These are phyloP conservation scores for Metacarcinus magister DNA, from an alignment of 2,888 invertebrate species.

Conservation along the genomic window DNA sequence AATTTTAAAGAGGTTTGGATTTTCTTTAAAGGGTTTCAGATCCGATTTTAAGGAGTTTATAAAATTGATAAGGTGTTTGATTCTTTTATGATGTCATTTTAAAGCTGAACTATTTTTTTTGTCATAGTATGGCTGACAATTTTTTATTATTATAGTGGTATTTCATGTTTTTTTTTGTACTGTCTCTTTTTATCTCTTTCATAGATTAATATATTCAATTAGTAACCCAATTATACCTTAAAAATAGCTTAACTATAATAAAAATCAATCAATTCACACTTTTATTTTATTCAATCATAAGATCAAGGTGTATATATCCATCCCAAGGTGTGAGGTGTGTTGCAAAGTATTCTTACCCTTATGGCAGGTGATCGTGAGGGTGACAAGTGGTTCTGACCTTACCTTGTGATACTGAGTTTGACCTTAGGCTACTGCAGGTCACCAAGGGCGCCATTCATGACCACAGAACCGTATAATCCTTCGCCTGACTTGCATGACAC, in stretches of 20 bases:
- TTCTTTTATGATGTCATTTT: not conserved
- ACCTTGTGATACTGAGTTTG: not conserved
- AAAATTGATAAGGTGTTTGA: not conserved
- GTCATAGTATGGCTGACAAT: not conserved
- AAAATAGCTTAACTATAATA: no score
- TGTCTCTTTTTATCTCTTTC: no score
- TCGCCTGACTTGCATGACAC: not conserved
- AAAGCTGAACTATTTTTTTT: not conserved
- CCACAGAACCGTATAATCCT: not conserved
- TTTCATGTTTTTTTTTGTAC: no score
- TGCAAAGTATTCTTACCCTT: not conserved
- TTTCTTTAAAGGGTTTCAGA: not conserved
- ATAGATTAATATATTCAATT: no score
- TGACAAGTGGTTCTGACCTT: not conserved
- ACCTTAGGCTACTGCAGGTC: not conserved
- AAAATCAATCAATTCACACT: no score
- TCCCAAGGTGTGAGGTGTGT: not conserved
- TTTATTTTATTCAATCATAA: no score
- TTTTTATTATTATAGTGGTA: no score
- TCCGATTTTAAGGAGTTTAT: not conserved
- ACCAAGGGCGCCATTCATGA: slow-evolving; percentile 4
- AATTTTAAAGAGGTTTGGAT: not conserved
- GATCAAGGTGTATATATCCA: not conserved
- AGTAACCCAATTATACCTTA: no score
- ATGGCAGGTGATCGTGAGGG: not conserved